phyloP scores from a whole-genome alignment of 2,797 vertebrate genomes.

The Platyrinchus mystaceus region DNA sequence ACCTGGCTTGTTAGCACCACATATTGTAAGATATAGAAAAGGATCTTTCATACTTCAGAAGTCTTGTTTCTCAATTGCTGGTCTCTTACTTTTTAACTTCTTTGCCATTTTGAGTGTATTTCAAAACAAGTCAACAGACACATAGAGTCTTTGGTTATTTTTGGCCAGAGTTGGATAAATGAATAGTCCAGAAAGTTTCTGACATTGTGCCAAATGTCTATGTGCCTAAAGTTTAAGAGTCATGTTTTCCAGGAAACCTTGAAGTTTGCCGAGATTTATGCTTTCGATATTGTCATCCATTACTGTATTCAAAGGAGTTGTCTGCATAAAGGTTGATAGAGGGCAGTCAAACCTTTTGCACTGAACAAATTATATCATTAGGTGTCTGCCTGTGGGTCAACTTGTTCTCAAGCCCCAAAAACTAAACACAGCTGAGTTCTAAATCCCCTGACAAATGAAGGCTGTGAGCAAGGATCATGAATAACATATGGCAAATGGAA shows the following conservation, averaged over 20 bases:
- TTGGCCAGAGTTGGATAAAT: slow-evolving; percentile 76
- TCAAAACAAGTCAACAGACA: slow-evolving; percentile 86
- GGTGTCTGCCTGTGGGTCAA: slow-evolving; percentile 81
- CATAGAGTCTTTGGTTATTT: slow-evolving; percentile 78
- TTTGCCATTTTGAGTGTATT: slow-evolving; percentile 77
- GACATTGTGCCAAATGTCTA: slow-evolving; percentile 77
- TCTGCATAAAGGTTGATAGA: slow-evolving; percentile 77
- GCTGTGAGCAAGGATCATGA: slow-evolving; percentile 78
- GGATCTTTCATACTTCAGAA: slow-evolving; percentile 68
- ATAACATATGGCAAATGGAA: slow-evolving; percentile 82
- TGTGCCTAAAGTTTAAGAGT: slow-evolving; percentile 71
- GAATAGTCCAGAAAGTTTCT: slow-evolving; percentile 77
- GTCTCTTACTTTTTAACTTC: slow-evolving; percentile 73
- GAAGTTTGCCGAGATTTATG: slow-evolving; percentile 75
- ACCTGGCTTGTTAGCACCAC: slow-evolving; percentile 53
- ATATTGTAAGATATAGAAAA: slow-evolving; percentile 71
- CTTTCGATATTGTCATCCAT: slow-evolving; percentile 75
- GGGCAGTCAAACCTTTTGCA: slow-evolving; percentile 78
- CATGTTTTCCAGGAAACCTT: slow-evolving; percentile 76
- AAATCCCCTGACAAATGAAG: slow-evolving; percentile 84
- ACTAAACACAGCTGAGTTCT: slow-evolving; percentile 83
- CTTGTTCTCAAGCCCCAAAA: slow-evolving; percentile 82
- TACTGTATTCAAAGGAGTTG: slow-evolving; percentile 78
- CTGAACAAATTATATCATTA: slow-evolving; percentile 80
- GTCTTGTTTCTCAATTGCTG: slow-evolving; percentile 69